A percentile compares a stretch with the other conserved stretches of the same genome.
phyloP scores from a whole-genome alignment of 2,113 vertebrate species.

The Aramus guarauna region DNA sequence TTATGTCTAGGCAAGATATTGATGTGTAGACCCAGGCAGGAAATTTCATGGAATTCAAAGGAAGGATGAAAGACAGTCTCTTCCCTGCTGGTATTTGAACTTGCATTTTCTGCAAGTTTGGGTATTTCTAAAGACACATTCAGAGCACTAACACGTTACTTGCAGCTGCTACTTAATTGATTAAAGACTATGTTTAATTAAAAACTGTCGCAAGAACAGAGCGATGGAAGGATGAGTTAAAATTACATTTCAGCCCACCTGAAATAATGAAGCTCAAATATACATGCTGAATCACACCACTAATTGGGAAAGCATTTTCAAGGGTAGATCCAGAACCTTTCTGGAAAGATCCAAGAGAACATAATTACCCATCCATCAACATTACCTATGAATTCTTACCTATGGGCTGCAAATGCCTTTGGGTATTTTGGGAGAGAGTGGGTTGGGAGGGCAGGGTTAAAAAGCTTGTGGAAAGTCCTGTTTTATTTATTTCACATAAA shows the following conservation, averaged over 20 bases:
- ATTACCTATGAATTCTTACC: not conserved
- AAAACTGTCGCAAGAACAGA: conserved; percentile 13
- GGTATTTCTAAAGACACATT: conserved; percentile 6
- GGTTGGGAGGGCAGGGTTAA: not conserved
- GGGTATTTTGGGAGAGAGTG: not conserved
- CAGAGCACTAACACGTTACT: conserved; percentile 10
- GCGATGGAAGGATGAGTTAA: not conserved
- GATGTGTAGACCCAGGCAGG: not conserved
- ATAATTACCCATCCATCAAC: not conserved
- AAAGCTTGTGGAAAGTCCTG: not conserved
- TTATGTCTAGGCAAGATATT: conserved; percentile 26
- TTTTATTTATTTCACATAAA: not conserved
- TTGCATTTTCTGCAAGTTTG: conserved; percentile 11
- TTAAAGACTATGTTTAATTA: conserved; percentile 57
- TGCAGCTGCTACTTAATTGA: conserved; percentile 43
- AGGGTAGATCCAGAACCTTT: not conserved
- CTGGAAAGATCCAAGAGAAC: not conserved
- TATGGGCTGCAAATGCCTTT: not conserved
- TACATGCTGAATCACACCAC: not conserved
- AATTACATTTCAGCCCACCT: conserved; percentile 42
- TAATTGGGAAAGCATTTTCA: not conserved
- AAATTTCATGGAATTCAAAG: conserved; percentile 50
- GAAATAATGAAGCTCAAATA: not conserved
- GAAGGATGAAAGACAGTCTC: conserved; percentile 21
- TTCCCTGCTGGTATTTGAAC: conserved; percentile 55